Base-by-base conservation (phyloP, 2,888 invertebrate genomes). In the Creontiades dilutus region DNA sequence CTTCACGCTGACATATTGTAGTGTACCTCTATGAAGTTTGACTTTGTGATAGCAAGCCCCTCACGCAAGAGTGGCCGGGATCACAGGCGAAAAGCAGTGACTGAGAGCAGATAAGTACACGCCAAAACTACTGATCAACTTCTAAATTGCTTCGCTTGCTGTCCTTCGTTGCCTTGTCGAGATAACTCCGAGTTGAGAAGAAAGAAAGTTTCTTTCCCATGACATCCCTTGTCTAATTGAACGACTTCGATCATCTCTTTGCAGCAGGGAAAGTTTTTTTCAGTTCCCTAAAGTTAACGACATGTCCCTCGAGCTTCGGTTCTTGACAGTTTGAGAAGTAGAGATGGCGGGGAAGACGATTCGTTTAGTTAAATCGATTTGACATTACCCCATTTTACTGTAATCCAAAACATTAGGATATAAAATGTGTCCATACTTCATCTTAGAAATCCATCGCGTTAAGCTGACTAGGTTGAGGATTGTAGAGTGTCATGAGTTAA, bases 141-240 rank as follows among this genome's bases (percentile, higher is more conserved):
- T 78, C 78, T 78, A 78, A 78, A 78, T 78, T 46, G 78, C 78
- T 78, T 78, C 47, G 78, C 46, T 47, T 19, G 47, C 47, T 47
- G 37, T 78, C 13, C 19, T 19, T 19, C 78, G 46, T 19, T 46
- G n/a, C 37, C n/a, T 46, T n/a, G 37, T 14, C 37, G 78, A 37
- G 47, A 46, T 46, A 19, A 28, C 11, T 46, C 47, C 46, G 9
- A 27, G 19, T 14, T 11, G 13, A 16, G 2, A 12, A 46, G 46
- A 47, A 46, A 78, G 47, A 78, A 47, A 78, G 46, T 78, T 78
- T 78, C 47, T 11, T 78, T 46, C 47, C 37, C 78, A 78, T 78
- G 78, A 78, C 78, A 46, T 78, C 78, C 13, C 28, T 46, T 78
- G 78, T 78, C 78, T 78, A 78, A 78, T 78, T 78, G 78, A 78